phyloP scores from a whole-genome alignment of 2,888 invertebrate genomes.

The Chymomyza caudatula region DNA sequence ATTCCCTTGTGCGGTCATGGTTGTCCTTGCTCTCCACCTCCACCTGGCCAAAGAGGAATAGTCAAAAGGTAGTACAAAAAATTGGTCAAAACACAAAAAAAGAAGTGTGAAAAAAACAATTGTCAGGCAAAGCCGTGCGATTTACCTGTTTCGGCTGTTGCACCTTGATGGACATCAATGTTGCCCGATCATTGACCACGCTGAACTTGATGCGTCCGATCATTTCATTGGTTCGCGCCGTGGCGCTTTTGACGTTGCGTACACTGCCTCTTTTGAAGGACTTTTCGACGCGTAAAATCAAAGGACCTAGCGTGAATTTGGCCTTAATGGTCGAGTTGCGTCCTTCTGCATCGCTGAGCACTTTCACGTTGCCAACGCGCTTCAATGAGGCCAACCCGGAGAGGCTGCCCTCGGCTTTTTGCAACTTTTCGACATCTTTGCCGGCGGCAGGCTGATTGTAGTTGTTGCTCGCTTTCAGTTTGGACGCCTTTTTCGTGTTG shows the following conservation, averaged over 20 bases:
- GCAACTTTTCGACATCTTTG: conserved; percentile 75
- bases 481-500: conserved; percentile 61
- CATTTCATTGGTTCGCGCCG: conserved; percentile 93
- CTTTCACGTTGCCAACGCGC: conserved; percentile 88
- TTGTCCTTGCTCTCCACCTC: conserved; percentile 89
- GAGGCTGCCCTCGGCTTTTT: conserved; percentile 85
- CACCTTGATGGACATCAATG: conserved; percentile 89
- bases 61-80: conserved; percentile 20
- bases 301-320: conserved; percentile 88
- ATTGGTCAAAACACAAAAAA: conserved; percentile 42
- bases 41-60: conserved; percentile 80
- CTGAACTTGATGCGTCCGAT: conserved; percentile 87
- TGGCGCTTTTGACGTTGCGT: conserved; percentile 90
- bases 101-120: background rate
- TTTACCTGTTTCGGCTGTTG: conserved; percentile 91
- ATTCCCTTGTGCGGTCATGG: conserved; percentile 90
- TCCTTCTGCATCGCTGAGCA: conserved; percentile 84
- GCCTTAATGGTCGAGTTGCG: conserved; percentile 90
- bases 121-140: background rate
- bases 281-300: conserved; percentile 84
- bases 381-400: conserved; percentile 89
- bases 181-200: conserved; percentile 88
- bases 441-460: conserved; percentile 60
- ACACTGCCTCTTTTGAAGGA: conserved; percentile 86
- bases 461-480: conserved; percentile 74